Conservation (phyloP, 2,888 invertebrate genomes). For the Ophioninae sp. region DNA sequence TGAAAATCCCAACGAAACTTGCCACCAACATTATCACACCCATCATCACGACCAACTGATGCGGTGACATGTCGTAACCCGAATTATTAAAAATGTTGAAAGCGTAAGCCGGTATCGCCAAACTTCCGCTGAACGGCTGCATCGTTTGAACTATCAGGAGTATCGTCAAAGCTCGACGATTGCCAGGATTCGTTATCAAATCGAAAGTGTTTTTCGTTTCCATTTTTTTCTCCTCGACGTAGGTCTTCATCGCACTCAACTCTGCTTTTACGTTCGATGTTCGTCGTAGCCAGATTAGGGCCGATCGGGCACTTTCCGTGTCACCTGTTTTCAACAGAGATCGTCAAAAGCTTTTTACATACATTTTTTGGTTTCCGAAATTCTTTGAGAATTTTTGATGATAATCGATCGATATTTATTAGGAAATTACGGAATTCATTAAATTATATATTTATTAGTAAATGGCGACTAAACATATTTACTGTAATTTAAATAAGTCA, state of each 20-base stretch:
- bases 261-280: slow-evolving; percentile 25
- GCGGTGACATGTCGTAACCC: slow-evolving; percentile 15
- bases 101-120: slow-evolving; percentile 28
- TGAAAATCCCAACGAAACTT: slow-evolving; percentile 21
- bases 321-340: slow-evolving; percentile 15
- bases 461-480: too few species aligned
- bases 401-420: too few species aligned
- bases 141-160: slow-evolving; percentile 18
- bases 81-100: slow-evolving; percentile 31
- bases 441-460: too few species aligned
- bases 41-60: slow-evolving; percentile 11
- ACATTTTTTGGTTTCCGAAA: too few species aligned
- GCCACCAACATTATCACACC: slow-evolving; percentile 9
- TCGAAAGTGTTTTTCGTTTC: slow-evolving; percentile 2
- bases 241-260: slow-evolving; percentile 15
- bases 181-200: slow-evolving; percentile 14
- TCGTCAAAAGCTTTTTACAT: too few species aligned
- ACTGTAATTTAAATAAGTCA: too few species aligned
- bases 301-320: slow-evolving; percentile 10
- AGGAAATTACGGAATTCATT: too few species aligned
- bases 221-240: slow-evolving; percentile 28
- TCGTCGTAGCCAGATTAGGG: slow-evolving; percentile 43
- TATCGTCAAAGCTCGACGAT: slow-evolving; percentile 25
- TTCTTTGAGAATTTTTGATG: too few species aligned
- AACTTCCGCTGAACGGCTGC: slow-evolving; percentile 29